Percentiles rank a stretch among this genome's conserved stretches.
phyloP scores from a whole-genome alignment of 64 coral and sea anemone genomes.

The Cladopsammia gracilis region DNA sequence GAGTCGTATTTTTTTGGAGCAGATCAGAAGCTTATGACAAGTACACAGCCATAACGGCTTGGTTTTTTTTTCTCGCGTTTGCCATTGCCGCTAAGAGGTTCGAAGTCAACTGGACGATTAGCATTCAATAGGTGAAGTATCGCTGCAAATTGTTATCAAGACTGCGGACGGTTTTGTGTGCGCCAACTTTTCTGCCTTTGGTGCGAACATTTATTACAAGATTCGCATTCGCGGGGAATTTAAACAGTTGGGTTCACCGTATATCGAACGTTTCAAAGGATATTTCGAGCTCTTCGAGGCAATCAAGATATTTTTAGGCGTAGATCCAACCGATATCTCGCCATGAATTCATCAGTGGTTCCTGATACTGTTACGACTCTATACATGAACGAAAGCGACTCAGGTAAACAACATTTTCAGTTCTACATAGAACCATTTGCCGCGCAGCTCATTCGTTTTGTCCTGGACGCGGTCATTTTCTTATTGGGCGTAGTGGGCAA shows the following conservation, averaged over 20 bases:
- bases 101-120: neutral
- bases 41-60: too few relatives aligned
- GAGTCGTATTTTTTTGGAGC: neutral
- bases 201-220: neutral
- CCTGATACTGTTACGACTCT: neutral
- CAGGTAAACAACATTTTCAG: neutral
- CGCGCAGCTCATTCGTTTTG: slow-evolving; percentile 53
- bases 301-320: neutral
- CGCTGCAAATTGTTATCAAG: neutral
- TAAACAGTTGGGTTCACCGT: neutral
- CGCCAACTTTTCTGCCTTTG: neutral
- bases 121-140: neutral
- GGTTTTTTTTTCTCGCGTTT: neutral
- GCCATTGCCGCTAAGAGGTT: neutral
- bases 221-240: neutral
- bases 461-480: slow-evolving; percentile 73
- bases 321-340: neutral
- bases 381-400: neutral
- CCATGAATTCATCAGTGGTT: neutral
- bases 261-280: neutral
- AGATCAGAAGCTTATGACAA: neutral
- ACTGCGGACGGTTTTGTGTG: neutral
- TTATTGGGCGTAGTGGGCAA: slow-evolving; percentile 77
- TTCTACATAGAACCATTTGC: slow-evolving; percentile 79
- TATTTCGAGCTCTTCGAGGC: neutral